Evolutionary conservation across 2,797 vertebrate species (phyloP), one percentile per base, ranked within the genome.

Genomic region (Enteromius mattozi): DNA sequence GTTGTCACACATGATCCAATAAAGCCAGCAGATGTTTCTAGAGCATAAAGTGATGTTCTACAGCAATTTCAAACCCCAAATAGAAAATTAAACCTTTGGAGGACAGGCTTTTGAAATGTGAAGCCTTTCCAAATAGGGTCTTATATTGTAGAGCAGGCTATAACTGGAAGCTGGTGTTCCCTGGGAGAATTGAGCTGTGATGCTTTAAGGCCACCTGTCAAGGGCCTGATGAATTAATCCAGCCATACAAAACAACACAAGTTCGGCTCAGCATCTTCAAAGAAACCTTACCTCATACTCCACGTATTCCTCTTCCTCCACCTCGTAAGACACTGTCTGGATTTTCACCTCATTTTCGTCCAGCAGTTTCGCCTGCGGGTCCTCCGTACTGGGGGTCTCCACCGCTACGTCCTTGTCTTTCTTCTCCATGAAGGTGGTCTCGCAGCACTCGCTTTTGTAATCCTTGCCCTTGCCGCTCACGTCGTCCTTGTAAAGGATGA

Each of bases 271-370:
- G 40, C 42, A 10, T 51, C 21, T 65, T 63, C 47, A 71, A 82
- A 78, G 65, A 72, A 71, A 49, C 59, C 91, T 91, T 88, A 97
- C 97, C 95, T 97, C 97, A 0, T 96, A 97, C 91, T 97, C 96
- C 85, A 96, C 96, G 4, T 97, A 96, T 89, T 99, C 96, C 79
- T 97, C 97, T 87, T 98, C 98, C 82, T 98, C 97, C 82, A 99
- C 97, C 59, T 97, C 97, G 0, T 97, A 98, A 88, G 98, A 99
- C 78, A 99, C 97, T 0, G 98, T 99, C 78, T 98, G 98, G 91
- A 99, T 98, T 91, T 96, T 94, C 84, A 96, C 92, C 10, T 97
- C 96, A 0, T 95, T 95, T n/a, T 97, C 97, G 61, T 94, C 94
- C 83, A 92, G 91, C 51, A 94, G 95, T 84, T 95, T 94, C 0